phyloP scores from a whole-genome alignment of 1,140 invertebrate genomes.

The Parasteatoda tepidariorum region DNA sequence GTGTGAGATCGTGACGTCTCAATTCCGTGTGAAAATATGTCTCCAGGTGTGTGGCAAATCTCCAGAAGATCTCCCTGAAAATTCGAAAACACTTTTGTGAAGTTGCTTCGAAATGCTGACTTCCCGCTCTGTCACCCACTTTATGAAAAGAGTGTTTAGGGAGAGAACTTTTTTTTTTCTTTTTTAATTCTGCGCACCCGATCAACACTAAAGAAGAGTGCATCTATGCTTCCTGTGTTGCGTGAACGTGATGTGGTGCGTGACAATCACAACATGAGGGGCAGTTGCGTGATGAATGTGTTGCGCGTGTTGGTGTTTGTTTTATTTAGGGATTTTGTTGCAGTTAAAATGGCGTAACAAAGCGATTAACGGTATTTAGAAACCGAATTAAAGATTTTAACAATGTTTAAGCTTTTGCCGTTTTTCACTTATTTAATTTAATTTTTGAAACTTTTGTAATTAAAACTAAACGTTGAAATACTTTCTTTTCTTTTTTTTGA shows the following conservation, averaged over 20 bases:
- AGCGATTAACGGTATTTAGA: too few relatives aligned
- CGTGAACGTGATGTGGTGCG: background rate
- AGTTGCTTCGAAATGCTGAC: background rate
- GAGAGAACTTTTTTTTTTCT: background rate
- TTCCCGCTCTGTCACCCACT: constrained; percentile 14
- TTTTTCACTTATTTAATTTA: too few relatives aligned
- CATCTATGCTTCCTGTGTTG: constrained; percentile 20
- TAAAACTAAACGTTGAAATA: too few relatives aligned
- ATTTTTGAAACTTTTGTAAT: too few relatives aligned
- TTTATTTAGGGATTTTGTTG: background rate
- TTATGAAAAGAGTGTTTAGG: constrained; percentile 4
- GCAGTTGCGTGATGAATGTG: constrained; percentile 13
- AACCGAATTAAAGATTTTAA: too few relatives aligned
- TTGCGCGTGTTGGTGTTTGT: constrained; percentile 3
- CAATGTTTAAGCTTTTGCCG: too few relatives aligned
- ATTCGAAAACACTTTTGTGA: constrained; percentile 34
- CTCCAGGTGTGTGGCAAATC: constrained; percentile 22
- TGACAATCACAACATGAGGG: constrained; percentile 45
- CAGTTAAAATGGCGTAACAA: background rate
- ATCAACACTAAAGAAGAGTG: background rate
- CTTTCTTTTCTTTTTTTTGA: too few relatives aligned
- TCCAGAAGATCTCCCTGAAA: background rate
- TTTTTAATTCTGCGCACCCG: background rate
- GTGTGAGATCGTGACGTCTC: constrained; percentile 8
- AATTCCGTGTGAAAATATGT: constrained; percentile 47